phyloP scores from a whole-genome alignment of 2,113 vertebrate species.

The Phocoena sinus region DNA sequence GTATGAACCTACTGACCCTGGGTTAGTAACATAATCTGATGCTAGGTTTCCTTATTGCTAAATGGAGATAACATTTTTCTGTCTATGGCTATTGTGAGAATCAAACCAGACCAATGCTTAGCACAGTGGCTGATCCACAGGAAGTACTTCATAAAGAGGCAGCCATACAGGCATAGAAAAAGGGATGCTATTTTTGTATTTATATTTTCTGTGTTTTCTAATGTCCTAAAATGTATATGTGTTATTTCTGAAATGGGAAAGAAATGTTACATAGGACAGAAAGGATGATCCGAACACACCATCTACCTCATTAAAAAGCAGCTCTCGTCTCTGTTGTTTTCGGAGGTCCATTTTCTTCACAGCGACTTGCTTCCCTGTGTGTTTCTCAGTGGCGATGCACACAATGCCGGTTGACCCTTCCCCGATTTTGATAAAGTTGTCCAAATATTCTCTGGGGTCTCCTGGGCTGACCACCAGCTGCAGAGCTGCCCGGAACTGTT shows the following conservation, averaged over 20 bases:
- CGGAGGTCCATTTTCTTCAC: slow-evolving; percentile 99
- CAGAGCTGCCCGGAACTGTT: slow-evolving; percentile 97
- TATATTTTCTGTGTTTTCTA: not conserved
- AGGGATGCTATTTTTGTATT: not conserved
- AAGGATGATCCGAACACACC: not conserved
- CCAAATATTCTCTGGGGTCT: slow-evolving; percentile 96
- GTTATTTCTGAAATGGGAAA: not conserved
- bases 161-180: not conserved
- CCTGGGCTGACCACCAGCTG: slow-evolving; percentile 98
- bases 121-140: not conserved
- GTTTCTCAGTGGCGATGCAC: slow-evolving; percentile 97
- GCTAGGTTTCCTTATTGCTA: not conserved
- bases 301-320: slow-evolving; percentile 97
- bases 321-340: slow-evolving; percentile 96
- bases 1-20: not conserved
- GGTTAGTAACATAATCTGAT: not conserved
- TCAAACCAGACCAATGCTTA: not conserved
- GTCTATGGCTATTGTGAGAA: not conserved
- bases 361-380: slow-evolving; percentile 96
- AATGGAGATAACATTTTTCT: not conserved
- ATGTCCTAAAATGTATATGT: not conserved
- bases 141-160: not conserved
- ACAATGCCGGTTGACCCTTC: slow-evolving; percentile 98
- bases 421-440: slow-evolving; percentile 98
- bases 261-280: not conserved